These are phyloP conservation scores for Mythimna albipuncta DNA, from an alignment of 2,888 invertebrate genomes.

Conservation along the genomic window DNA sequence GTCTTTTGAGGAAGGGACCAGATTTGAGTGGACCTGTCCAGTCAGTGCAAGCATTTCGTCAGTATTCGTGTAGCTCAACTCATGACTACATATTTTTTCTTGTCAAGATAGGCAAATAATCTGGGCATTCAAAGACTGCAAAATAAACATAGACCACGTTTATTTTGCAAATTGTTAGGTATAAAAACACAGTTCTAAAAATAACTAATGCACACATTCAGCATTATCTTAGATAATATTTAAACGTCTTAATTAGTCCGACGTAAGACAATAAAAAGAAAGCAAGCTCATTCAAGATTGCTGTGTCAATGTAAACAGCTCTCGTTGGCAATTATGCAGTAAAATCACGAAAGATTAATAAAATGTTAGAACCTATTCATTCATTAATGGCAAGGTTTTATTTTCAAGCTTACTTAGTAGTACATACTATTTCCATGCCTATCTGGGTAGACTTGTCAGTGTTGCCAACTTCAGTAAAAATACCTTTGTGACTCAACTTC, in stretches of 20 bases:
- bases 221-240: conserved; percentile 22
- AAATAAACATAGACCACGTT: neutral
- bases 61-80: no score
- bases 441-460: neutral
- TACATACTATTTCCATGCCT: neutral
- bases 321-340: neutral
- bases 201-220: conserved; percentile 11
- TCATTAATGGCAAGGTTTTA: neutral
- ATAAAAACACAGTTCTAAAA: conserved; percentile 14
- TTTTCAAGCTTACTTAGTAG: neutral
- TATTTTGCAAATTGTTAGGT: no score
- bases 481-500: no score
- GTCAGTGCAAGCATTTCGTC: no score
- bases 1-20: no score
- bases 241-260: conserved; percentile 4
- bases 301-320: conserved; percentile 22
- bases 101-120: neutral
- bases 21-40: no score
- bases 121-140: neutral
- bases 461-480: neutral
- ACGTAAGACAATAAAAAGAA: conserved; percentile 6
- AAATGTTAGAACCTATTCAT: neutral
- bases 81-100: no score
- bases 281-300: conserved; percentile 31
- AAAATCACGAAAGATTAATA: conserved; percentile 1